Percentiles rank a stretch among this genome's conserved stretches.
phyloP scores from a whole-genome alignment of 2,888 invertebrate genomes.

The Andrena flavipes region DNA sequence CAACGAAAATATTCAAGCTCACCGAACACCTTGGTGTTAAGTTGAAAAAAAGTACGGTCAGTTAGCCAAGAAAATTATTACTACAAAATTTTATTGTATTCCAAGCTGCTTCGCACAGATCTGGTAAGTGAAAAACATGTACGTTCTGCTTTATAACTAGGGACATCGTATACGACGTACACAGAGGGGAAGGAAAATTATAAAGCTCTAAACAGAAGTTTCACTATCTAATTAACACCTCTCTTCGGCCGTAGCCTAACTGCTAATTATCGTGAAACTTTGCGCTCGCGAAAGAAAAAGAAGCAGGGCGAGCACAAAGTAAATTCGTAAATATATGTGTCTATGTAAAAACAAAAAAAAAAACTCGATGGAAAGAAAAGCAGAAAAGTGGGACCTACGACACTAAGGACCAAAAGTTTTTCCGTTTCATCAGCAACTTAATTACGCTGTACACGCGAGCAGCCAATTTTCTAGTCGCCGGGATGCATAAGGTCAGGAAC shows the following conservation, averaged over 20 bases:
- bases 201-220: constrained; percentile 33
- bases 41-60: not conserved
- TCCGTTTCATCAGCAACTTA: constrained; percentile 12
- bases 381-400: not conserved
- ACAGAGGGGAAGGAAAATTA: not conserved
- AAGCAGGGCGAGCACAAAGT: constrained; percentile 11
- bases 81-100: too few species aligned
- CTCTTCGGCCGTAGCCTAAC: constrained; percentile 16
- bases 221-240: constrained; percentile 44
- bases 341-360: not conserved
- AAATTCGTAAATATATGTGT: constrained; percentile 3
- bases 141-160: not conserved
- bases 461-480: not conserved
- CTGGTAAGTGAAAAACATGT: not conserved
- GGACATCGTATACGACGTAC: not conserved
- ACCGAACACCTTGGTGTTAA: too few species aligned
- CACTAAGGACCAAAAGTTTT: not conserved
- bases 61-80: not conserved
- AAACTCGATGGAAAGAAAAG: not conserved
- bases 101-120: not conserved
- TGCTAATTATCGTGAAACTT: constrained; percentile 45
- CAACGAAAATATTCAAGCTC: too few species aligned
- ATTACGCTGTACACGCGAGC: not conserved
- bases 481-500: not conserved
- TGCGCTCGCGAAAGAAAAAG: not conserved